A percentile compares a stretch with the other conserved stretches of the same genome.
These are phyloP conservation scores for Melanotaenia trifasciata DNA, from an alignment of 2,797 vertebrate genomes.

Conservation along the genomic window DNA sequence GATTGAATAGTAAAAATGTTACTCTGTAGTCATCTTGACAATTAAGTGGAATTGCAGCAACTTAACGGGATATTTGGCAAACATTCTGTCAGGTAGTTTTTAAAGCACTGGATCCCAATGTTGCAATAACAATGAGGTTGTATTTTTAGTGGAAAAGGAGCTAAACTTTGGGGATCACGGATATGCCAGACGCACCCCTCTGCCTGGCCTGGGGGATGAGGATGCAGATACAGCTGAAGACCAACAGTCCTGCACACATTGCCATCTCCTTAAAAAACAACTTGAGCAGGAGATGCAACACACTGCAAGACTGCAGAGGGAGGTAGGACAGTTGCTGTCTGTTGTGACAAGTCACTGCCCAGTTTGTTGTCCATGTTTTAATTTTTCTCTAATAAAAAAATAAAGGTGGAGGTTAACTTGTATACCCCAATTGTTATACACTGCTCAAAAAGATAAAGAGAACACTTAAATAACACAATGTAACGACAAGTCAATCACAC, in stretches of 20 bases:
- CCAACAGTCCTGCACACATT: slow-evolving; percentile 78
- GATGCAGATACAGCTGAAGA: slow-evolving; percentile 69
- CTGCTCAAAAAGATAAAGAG: no score
- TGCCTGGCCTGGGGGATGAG: slow-evolving; percentile 72
- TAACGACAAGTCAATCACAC: no score
- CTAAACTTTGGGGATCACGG: slow-evolving; percentile 84
- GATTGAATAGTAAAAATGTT: neutral
- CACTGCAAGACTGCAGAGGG: slow-evolving; percentile 81
- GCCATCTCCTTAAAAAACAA: slow-evolving; percentile 82
- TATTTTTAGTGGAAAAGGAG: slow-evolving; percentile 78
- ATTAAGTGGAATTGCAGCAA: neutral
- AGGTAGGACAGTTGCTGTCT: slow-evolving; percentile 64
- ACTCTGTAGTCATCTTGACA: neutral
- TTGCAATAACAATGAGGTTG: neutral
- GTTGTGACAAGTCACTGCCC: neutral
- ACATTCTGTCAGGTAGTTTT: neutral
- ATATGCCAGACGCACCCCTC: slow-evolving; percentile 81
- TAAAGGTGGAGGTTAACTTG: no score
- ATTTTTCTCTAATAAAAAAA: neutral
- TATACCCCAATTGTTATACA: no score
- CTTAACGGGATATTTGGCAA: neutral
- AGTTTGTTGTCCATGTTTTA: neutral
- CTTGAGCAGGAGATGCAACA: slow-evolving; percentile 85
- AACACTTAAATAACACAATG: no score
- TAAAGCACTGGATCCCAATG: neutral